A percentile compares a stretch with the other conserved stretches of the same genome.
Conservation (phyloP, 2,797 vertebrate species). For the Periparus ater region DNA sequence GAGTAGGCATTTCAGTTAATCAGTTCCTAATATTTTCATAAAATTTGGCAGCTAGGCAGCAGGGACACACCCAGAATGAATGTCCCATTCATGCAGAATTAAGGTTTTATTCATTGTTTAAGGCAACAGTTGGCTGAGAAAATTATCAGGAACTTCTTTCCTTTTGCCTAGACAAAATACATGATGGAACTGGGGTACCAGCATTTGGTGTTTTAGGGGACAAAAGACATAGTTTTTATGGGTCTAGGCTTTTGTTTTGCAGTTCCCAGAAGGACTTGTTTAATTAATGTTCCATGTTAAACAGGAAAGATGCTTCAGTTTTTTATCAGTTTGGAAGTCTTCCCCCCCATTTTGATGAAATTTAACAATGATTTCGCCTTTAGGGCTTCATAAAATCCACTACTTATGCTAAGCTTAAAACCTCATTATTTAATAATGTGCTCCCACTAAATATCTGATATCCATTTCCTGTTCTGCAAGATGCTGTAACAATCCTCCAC, state of each 20-base stretch:
- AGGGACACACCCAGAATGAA: background rate
- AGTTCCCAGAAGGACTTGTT: background rate
- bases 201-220: background rate
- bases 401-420: background rate
- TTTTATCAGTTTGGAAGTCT: background rate
- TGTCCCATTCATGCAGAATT: background rate
- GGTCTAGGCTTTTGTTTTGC: background rate
- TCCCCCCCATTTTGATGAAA: background rate
- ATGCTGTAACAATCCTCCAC: background rate
- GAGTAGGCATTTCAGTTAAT: background rate
- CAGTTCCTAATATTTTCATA: background rate
- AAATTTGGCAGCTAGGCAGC: background rate
- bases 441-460: background rate
- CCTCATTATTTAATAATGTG: conserved; percentile 17
- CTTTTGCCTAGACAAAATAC: background rate
- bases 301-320: background rate
- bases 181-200: background rate
- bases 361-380: background rate
- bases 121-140: background rate
- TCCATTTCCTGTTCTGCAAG: background rate
- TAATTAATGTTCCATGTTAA: background rate
- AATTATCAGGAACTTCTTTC: background rate
- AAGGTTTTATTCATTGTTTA: background rate
- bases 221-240: background rate
- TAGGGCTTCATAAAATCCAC: conserved; percentile 17